phyloP scores from a whole-genome alignment of 30 jellyfish, hydroid and myxozoan species.

The Pelagia noctiluca region DNA sequence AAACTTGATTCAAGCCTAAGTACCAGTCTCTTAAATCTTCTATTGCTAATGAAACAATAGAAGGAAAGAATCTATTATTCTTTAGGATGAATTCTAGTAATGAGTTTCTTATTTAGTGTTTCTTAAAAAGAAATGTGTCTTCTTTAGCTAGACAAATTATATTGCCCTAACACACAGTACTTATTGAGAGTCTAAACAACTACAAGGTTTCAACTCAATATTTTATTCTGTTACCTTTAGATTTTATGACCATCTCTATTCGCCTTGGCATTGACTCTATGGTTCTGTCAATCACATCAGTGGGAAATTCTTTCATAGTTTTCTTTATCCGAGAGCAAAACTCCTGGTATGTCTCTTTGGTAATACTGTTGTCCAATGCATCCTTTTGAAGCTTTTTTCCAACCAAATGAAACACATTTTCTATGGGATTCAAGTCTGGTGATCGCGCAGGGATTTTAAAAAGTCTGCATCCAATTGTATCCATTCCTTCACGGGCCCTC shows the following conservation, averaged over 20 bases:
- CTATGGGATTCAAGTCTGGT: conserved; percentile 63
- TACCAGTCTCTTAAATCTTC: too few relatives aligned
- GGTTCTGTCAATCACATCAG: conserved; percentile 14
- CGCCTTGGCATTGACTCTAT: conserved; percentile 24
- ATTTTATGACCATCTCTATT: conserved; percentile 9
- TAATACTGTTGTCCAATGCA: conserved; percentile 16
- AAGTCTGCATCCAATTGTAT: conserved; percentile 35
- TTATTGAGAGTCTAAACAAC: not conserved
- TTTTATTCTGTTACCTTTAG: conserved; percentile 28
- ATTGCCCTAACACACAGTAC: not conserved
- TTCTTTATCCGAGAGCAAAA: conserved; percentile 15
- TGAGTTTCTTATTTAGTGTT: too few relatives aligned
- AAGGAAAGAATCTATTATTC: too few relatives aligned
- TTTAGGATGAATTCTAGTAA: too few relatives aligned
- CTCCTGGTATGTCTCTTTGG: conserved; percentile 40
- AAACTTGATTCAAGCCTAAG: too few relatives aligned
- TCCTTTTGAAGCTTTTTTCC: conserved; percentile 35
- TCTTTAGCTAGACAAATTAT: not conserved
- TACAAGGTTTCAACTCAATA: not conserved
- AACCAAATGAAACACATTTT: conserved; percentile 46
- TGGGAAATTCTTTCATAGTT: conserved; percentile 19
- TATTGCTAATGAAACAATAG: too few relatives aligned
- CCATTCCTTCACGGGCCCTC: conserved; percentile 44
- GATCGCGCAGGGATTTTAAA: conserved; percentile 48
- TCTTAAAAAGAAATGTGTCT: too few relatives aligned